These are phyloP conservation scores for Zhengitettix transpicula DNA, from an alignment of 2,888 invertebrate genomes.

Conservation along the genomic window DNA sequence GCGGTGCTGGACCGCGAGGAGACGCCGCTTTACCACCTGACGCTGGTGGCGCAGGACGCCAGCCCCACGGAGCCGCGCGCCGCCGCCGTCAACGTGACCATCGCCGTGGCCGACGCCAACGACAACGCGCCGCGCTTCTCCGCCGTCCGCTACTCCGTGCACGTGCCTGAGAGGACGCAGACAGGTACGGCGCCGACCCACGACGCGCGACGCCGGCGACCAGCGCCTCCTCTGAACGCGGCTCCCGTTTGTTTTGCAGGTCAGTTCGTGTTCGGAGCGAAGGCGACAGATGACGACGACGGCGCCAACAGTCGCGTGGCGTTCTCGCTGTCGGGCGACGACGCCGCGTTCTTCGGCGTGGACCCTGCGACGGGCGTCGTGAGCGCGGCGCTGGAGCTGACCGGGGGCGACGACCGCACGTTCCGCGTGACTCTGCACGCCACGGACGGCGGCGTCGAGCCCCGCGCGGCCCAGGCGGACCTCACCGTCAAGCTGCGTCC, in stretches of 20 bases:
- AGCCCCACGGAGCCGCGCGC: slow-evolving; percentile 72
- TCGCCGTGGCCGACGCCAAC: slow-evolving; percentile 64
- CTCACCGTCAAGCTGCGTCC: slow-evolving; percentile 62
- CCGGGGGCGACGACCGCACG: slow-evolving; percentile 4
- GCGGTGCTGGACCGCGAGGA: slow-evolving; percentile 64
- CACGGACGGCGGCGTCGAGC: slow-evolving; percentile 55
- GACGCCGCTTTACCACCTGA: slow-evolving; percentile 56
- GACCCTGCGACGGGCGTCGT: slow-evolving; percentile 74
- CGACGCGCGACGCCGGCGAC: slow-evolving; percentile 39
- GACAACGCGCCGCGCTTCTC: slow-evolving; percentile 71
- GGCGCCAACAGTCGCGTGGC: slow-evolving; percentile 64
- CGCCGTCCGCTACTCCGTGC: slow-evolving; percentile 55
- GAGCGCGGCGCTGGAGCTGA: slow-evolving; percentile 55
- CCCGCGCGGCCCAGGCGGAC: slow-evolving; percentile 55
- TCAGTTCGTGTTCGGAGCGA: slow-evolving; percentile 79
- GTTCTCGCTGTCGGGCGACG: slow-evolving; percentile 62
- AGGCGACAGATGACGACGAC: slow-evolving; percentile 68
- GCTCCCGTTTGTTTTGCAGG: slow-evolving; percentile 34
- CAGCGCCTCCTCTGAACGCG: slow-evolving; percentile 66
- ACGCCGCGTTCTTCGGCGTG: slow-evolving; percentile 60
- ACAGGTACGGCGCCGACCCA: slow-evolving; percentile 33
- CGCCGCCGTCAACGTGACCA: slow-evolving; percentile 66
- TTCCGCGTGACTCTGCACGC: slow-evolving; percentile 50
- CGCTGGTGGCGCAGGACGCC: slow-evolving; percentile 75
- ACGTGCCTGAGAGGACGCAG: slow-evolving; percentile 65